Base-by-base conservation (phyloP, 2,113 vertebrate species). In the Columba livia region DNA sequence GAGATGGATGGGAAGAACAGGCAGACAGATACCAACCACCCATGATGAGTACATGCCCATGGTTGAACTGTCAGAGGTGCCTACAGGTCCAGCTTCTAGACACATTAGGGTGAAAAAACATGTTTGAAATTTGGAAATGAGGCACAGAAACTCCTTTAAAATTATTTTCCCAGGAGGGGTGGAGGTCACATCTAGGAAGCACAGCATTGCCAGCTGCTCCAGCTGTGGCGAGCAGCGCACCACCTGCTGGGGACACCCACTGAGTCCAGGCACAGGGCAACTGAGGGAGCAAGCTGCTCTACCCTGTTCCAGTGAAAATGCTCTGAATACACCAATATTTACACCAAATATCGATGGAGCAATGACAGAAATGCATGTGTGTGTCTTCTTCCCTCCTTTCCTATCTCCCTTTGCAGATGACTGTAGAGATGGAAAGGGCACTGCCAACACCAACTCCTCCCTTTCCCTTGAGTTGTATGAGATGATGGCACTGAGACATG, bases 1-100 rank as follows among this genome's bases (percentile, higher is more conserved):
- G 36, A 74, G 70, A 31, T 24, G 79, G 60, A n/a, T 62, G 12
- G 23, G 21, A 11, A 36, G 64, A 24, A 20, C 20, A 26, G 57
- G 9, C 40, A 74, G 69, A 24, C 44, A 78, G 20, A 11, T 21
- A 50, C 9, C 7, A 12, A 71, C 20, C 42, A 53, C 28, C 26
- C 11, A 19, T 6, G 26, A 5, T 5, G 18, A 0, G 1, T 51
- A 15, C 31, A 1, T 2, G 11, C 42, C 38, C 36, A 11, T 6
- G 18, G 16, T 36, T 58, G 51, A 50, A 26, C 56, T n/a, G 21
- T 71, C 67, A 57, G 31, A 38, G 4, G 3, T 51, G 42, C 5
- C 56, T 48, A 11, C 16, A 25, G 28, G 15, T 61, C 61, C 70
- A 36, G 17, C 4, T 66, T 54, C 73, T 74, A 60, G 58, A n/a